Evolutionary conservation across 2,113 vertebrate genomes (phyloP), one percentile per base, ranked within the genome.

Genomic region (Gila orcuttii): DNA sequence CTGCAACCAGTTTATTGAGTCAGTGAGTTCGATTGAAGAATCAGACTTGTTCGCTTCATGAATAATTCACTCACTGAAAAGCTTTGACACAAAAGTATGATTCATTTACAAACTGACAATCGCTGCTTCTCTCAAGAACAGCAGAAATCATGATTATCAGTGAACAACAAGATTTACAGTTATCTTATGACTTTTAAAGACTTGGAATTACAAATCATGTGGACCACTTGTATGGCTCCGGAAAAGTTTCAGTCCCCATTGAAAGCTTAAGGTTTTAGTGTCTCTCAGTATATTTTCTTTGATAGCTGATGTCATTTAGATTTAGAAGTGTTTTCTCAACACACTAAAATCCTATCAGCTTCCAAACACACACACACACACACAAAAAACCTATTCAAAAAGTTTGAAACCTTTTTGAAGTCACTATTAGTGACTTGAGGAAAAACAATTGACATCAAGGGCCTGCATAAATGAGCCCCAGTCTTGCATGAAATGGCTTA

Each of bases 401-500:
- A 69, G 60, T 60, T 77, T 15, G 19, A 85, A 76, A 82, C 62
- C 69, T 66, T 39, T 62, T 68, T 19, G 79, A 52, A 71, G 79
- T 69, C 57, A 55, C 42, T 62, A 73, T 77, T 28, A 45, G 33
- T 50, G 36, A n/a, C 83, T 77, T 75, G 71, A 50, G 74, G 62
- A 73, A 71, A 79, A 71, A 74, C 64, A 79, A 83, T 74, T 86
- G 78, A 71, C 8, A 50, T 55, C 73, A 86, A 64, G 57, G 85
- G 66, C 69, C 57, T 57, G 25, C 74, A 81, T 78, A 83, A 86
- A 86, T 86, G 75, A 82, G 78, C 79, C 82, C 47, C 87, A 86
- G 64, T 59, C 87, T 88, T 88, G 84, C 75, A 66, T 88, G 84
- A 88, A 88, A 88, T 88, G 78, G 64, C 74, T 86, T 79, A 88